Evolutionary conservation across 2,113 vertebrate species (phyloP).

Genomic region (Poeciliopsis prolifica): DNA sequence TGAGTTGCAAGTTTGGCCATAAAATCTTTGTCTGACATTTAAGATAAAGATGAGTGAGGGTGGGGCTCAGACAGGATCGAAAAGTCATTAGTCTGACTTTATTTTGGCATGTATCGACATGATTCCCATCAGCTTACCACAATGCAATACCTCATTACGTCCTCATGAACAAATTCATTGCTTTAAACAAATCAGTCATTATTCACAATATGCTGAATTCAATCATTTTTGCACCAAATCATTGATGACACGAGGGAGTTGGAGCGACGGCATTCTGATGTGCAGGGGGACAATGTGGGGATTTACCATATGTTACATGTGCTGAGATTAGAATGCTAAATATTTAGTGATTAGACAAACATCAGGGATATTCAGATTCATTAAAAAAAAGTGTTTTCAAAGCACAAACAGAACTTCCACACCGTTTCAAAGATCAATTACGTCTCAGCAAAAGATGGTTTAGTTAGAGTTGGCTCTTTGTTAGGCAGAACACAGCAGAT

Average conservation of each 20-base stretch:
- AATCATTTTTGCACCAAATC: slow-evolving; percentile 77
- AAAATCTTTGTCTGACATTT: slow-evolving; percentile 68
- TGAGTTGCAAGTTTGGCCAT: slow-evolving; percentile 32
- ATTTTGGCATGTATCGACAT: slow-evolving; percentile 80
- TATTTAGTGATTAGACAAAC: slow-evolving; percentile 59
- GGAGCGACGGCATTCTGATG: slow-evolving; percentile 44
- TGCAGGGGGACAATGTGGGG: slow-evolving; percentile 56
- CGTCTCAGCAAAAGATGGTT: slow-evolving; percentile 41
- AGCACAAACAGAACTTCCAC: slow-evolving; percentile 48
- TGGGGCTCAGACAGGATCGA: slow-evolving; percentile 51
- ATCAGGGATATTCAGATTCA: slow-evolving; percentile 38
- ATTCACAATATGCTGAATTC: slow-evolving; percentile 79
- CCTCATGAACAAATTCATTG: slow-evolving; percentile 82
- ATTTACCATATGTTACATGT: slow-evolving; percentile 72
- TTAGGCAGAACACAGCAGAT: slow-evolving; percentile 48
- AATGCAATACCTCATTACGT: slow-evolving; percentile 82
- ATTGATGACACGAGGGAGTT: slow-evolving; percentile 66
- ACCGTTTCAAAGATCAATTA: slow-evolving; percentile 49
- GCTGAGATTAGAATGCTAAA: slow-evolving; percentile 63
- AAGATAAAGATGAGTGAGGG: slow-evolving; percentile 51
- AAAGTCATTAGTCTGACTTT: slow-evolving; percentile 79
- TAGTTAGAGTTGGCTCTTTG: slow-evolving; percentile 26
- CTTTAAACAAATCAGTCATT: slow-evolving; percentile 84
- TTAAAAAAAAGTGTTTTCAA: slow-evolving; percentile 56
- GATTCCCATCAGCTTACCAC: slow-evolving; percentile 80